A percentile compares a stretch with the other conserved stretches of the same genome.
phyloP scores from a whole-genome alignment of 2,888 invertebrate genomes.

The Leptura quadrifasciata region DNA sequence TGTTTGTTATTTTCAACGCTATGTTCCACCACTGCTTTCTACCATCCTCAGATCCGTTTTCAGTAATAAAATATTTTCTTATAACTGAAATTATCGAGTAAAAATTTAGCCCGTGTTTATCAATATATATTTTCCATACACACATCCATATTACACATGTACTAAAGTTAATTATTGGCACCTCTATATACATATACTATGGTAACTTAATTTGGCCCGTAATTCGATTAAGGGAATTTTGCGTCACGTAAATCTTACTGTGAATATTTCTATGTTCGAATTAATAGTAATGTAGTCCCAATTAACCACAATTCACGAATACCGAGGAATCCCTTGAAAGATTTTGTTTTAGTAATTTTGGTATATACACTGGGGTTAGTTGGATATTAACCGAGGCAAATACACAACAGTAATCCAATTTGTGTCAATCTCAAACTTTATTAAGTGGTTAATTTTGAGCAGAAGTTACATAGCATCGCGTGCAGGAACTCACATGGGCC shows the following conservation, averaged over 20 bases:
- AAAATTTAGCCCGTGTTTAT: not conserved
- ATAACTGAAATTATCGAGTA: not conserved
- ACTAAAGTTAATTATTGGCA: not conserved
- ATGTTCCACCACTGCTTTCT: too few species aligned
- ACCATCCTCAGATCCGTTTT: too few species aligned
- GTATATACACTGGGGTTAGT: conserved; percentile 21
- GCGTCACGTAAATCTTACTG: not conserved
- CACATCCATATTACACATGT: not conserved
- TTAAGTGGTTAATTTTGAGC: conserved; percentile 66
- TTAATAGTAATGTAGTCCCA: conserved; percentile 6
- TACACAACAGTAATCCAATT: conserved; percentile 64
- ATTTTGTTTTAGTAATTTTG: conserved; percentile 36
- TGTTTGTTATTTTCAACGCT: too few species aligned
- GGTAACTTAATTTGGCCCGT: not conserved
- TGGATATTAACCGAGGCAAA: conserved; percentile 46
- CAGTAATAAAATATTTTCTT: not conserved
- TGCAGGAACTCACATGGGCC: conserved; percentile 50
- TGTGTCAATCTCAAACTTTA: conserved; percentile 67
- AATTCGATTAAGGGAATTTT: conserved; percentile 21
- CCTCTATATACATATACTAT: not conserved
- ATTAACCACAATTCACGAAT: conserved; percentile 36
- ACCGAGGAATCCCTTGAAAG: conserved; percentile 16
- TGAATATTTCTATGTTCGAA: conserved; percentile 5
- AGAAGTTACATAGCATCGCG: conserved; percentile 61
- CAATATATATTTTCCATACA: not conserved